Base-by-base conservation (phyloP, 2,888 invertebrate genomes). In the Nomada goodeniana region DNA sequence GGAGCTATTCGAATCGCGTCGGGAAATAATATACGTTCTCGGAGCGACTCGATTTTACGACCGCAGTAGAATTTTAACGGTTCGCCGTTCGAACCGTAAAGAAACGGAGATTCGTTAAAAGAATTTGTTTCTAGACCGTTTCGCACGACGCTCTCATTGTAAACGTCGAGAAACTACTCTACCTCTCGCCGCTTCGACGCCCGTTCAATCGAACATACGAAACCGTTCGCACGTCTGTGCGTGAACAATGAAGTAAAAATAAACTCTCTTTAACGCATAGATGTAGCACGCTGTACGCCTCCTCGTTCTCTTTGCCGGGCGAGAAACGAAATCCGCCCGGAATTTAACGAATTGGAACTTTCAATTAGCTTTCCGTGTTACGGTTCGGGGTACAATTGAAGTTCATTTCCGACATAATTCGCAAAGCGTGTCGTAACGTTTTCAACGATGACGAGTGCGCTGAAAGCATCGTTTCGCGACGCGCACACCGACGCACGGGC, bases 31-130 rank as follows among this genome's bases (percentile, higher is more conserved):
- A 36, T 65, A 75, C 52, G 52, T 26, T 57, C 57, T 13, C 15
- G 55, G 29, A 47, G 42, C 61, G 69, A 50, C n/a, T 61, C 36
- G 76, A 63, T 52, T 26, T 18, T 5, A 18, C 1, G 7, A 20
- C 36, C 20, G 29, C n/a, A 10, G 70, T 20, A 15, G 76, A 78
- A 76, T 76, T 63, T 50, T 63, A 76, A 78, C 50, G 42, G 42
- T 11, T n/a, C 23, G 18, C 7, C 20, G 20, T 29, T 20, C n/a
- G 44, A 55, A n/a, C 42, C 36, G 42, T n/a, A 15, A 15, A 4
- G 7, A 50, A 13, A 13, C 10, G 13, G 3, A 50, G 44, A 76
- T 68, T 69, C 47, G 61, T 76, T 18, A 57, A 76, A 76, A 50
- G 68, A 7, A 13, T 11, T 15, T 3, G 47, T 47, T 29, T 53